Evolutionary conservation across 2,888 invertebrate genomes (phyloP).

Genomic region (Callinectes sapidus): DNA sequence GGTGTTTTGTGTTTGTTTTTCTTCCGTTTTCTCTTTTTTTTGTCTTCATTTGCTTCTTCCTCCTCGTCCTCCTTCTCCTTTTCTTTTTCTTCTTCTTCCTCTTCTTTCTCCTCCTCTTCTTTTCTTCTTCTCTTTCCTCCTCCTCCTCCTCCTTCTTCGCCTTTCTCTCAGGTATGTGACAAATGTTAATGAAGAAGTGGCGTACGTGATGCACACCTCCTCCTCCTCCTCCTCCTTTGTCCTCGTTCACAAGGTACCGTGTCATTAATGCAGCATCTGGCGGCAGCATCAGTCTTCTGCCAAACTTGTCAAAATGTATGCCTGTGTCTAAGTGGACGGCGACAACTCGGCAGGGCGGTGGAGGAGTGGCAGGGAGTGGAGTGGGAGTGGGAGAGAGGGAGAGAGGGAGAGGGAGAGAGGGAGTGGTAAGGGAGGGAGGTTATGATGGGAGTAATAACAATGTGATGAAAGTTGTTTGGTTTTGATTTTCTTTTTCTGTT

Average conservation of each 20-base stretch:
- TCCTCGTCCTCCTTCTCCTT: not conserved
- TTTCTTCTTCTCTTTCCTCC: not conserved
- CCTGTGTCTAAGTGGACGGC: not conserved
- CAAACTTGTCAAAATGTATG: not conserved
- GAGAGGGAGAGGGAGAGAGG: not conserved
- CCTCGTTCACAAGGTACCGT: not conserved
- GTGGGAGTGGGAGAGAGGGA: not conserved
- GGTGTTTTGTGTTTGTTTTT: not conserved
- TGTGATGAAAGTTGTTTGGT: not conserved
- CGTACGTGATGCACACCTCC: not conserved
- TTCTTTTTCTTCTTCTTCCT: not conserved
- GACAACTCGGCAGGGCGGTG: not conserved
- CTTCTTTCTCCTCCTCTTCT: not conserved
- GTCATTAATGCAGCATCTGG: not conserved
- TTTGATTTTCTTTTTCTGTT: not conserved
- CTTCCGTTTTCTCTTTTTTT: not conserved
- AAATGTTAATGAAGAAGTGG: slow-evolving; percentile 3
- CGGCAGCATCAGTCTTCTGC: not conserved
- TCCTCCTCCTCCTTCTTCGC: not conserved
- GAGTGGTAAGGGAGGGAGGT: not conserved
- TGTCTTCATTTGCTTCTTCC: not conserved
- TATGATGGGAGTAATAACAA: not conserved
- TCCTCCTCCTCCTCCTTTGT: not conserved
- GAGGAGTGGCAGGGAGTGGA: not conserved
- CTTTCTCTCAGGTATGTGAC: not conserved